Evolutionary conservation across 53 echinoderm and acorn worm genomes (phyloP), one percentile per base, ranked within the genome.

Genomic region (Hippasteria phrygiana): DNA sequence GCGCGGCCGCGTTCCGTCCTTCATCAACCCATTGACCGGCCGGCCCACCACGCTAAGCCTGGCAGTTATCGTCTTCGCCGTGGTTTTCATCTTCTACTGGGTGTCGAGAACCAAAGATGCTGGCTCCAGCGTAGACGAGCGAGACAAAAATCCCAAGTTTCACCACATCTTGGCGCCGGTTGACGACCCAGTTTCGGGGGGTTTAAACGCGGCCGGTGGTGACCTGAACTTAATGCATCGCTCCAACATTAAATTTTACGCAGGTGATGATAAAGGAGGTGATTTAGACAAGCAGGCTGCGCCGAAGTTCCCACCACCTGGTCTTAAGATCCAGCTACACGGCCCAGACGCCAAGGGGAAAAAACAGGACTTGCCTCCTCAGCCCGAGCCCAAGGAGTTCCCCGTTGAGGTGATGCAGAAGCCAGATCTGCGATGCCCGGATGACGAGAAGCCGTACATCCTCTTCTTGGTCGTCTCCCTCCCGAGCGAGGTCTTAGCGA

Each of bases 371-470:
- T 5, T 41, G 73, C 22, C 33, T 13, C 41, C 87, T 20, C 73
- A 87, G 3, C 93, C 96, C 0, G 64, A 72, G 11, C 95, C 98
- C 17, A 97, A 95, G 80, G 73, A 93, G 12, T 97, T 97, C 54
- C 98, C 98, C 3, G 98, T 97, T 28, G 45, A 65, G 37, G 16
- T 94, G 26, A 66, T 90, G 4, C 79, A 74, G 2, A 87, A 18
- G n/a, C 98, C 98, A 6, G 34, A 78, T 18, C 35, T 73, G 37
- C 18, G 33, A 2, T 97, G 98, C 46, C 94, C 94, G 5, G 51
- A n/a, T n/a, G n/a, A n/a, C n/a, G n/a, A 63, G n/a, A 36, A 63
- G 11, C 91, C 92, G 0, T 91, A 91, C 48, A 42, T 94, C 2
- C 77, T 97, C 10, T 87, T 97, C 51, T 17, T 95, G 8, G 93